Evolutionary conservation across 2,113 vertebrate genomes (phyloP).

Genomic region (Zosterops pallidus): DNA sequence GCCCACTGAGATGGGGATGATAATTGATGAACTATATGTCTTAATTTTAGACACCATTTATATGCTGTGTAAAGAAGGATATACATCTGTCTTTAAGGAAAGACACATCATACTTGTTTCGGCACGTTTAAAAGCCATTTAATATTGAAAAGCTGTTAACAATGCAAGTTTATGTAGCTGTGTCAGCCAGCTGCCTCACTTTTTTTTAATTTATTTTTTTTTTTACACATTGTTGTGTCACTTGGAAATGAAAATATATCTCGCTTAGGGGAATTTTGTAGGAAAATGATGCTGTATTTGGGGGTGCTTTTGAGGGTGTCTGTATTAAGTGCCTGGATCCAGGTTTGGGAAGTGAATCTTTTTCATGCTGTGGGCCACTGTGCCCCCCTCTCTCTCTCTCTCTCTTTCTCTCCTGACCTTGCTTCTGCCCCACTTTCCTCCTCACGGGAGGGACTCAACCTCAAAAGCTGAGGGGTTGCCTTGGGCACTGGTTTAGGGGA

Average conservation of each 20-base stretch:
- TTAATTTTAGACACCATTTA: not conserved
- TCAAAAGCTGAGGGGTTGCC: not conserved
- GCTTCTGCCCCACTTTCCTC: not conserved
- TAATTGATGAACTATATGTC: not conserved
- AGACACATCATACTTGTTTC: not conserved
- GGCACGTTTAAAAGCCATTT: not conserved
- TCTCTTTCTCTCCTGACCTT: not conserved
- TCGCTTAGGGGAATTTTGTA: not conserved
- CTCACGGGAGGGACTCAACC: accelerated
- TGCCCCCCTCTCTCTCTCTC: not conserved
- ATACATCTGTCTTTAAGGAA: not conserved
- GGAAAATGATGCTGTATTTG: not conserved
- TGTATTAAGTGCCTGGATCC: not conserved
- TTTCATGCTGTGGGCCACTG: not conserved
- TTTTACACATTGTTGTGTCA: not conserved
- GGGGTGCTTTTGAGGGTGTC: not conserved
- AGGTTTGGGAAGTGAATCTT: not conserved
- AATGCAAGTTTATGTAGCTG: not conserved
- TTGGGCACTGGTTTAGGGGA: not conserved
- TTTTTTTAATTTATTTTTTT: not conserved
- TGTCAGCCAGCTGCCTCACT: not conserved
- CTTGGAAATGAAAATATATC: not conserved
- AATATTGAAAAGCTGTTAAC: not conserved
- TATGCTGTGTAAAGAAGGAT: not conserved
- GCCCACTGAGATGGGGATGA: not conserved